A percentile compares a stretch with the other conserved stretches of the same genome.
Evolutionary conservation across 2,113 vertebrate genomes (phyloP).

Genomic region (Camelus dromedarius): DNA sequence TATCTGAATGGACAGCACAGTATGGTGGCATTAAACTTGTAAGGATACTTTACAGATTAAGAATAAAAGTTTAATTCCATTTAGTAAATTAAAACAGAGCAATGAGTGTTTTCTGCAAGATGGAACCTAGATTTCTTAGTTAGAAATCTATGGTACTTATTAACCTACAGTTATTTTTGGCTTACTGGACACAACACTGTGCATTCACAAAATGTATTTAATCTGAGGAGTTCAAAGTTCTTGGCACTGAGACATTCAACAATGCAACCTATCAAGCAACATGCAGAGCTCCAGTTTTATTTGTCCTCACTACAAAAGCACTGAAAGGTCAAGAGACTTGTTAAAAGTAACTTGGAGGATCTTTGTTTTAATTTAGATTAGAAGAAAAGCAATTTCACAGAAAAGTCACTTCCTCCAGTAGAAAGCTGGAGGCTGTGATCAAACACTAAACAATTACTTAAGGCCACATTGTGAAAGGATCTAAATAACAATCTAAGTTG

Average conservation of each 20-base stretch:
- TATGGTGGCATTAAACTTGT: constrained; percentile 68
- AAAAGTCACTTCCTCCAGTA: neutral
- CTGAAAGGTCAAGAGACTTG: neutral
- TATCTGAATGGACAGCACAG: constrained; percentile 67
- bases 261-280: neutral
- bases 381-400: neutral
- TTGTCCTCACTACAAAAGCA: neutral
- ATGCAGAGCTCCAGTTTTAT: neutral
- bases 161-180: constrained; percentile 81
- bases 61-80: constrained; percentile 81
- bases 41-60: constrained; percentile 72
- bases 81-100: constrained; percentile 84
- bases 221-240: neutral
- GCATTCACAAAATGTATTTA: neutral
- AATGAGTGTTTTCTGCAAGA: constrained; percentile 76
- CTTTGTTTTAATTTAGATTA: constrained; percentile 32
- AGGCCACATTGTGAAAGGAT: neutral
- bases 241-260: constrained; percentile 6
- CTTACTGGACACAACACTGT: constrained; percentile 72
- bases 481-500: neutral
- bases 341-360: neutral
- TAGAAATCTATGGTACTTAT: constrained; percentile 77
- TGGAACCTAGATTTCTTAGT: constrained; percentile 78
- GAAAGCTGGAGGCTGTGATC: neutral
- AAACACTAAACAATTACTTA: neutral